Percentiles rank a stretch among this genome's conserved stretches.
phyloP scores from a whole-genome alignment of 2,113 vertebrate species.

The Fukomys damarensis region DNA sequence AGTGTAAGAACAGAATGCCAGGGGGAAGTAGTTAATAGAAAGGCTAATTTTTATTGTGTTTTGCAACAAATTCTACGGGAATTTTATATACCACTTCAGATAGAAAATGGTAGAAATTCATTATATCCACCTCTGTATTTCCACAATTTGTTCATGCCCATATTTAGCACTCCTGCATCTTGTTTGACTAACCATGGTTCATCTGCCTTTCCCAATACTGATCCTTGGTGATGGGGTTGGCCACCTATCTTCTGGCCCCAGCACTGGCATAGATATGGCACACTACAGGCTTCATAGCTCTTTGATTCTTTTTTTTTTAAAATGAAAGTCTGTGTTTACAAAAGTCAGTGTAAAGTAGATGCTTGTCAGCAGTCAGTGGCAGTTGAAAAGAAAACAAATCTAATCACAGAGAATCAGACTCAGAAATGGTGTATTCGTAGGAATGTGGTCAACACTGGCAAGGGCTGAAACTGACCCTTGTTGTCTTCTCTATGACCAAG shows the following conservation, averaged over 20 bases:
- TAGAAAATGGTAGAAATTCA: conserved; percentile 57
- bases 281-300: background rate
- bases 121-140: conserved; percentile 46
- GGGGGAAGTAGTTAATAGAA: conserved; percentile 66
- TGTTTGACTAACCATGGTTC: background rate
- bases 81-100: conserved; percentile 57
- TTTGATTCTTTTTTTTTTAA: background rate
- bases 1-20: conserved; percentile 49
- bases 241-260: background rate
- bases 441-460: background rate
- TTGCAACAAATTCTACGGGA: conserved; percentile 56
- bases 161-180: background rate
- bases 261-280: background rate
- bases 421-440: background rate
- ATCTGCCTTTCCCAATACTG: background rate
- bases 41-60: conserved; percentile 72
- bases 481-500: background rate
- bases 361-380: background rate
- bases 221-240: background rate
- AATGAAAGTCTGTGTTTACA: background rate
- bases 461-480: background rate
- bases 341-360: background rate
- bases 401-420: background rate
- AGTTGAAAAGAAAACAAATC: conserved; percentile 32
- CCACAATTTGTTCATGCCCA: background rate